A percentile compares a stretch with the other conserved stretches of the same genome.
Conservation (phyloP, 2,888 invertebrate genomes). For the Beris chalybata region DNA sequence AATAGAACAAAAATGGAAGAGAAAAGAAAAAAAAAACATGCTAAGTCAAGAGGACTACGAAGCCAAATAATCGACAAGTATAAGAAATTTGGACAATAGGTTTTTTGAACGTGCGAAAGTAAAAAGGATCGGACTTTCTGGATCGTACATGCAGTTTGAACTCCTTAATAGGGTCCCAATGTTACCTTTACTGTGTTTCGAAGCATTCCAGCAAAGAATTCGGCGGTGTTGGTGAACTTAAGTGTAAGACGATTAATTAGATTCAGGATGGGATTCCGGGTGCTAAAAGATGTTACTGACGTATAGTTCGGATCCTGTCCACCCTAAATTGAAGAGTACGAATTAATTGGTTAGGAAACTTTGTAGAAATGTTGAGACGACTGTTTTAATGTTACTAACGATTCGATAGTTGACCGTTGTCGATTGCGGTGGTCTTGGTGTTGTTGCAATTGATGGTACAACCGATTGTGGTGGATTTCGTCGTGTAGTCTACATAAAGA, state of each 20-base stretch:
- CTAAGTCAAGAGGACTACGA: not conserved
- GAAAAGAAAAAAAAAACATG: not conserved
- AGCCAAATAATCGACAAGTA: not conserved
- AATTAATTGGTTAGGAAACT: constrained; percentile 17
- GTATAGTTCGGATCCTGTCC: constrained; percentile 15
- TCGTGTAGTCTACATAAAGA: constrained; percentile 8
- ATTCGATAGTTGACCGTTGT: not conserved
- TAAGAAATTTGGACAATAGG: too few relatives aligned
- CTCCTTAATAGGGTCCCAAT: not conserved
- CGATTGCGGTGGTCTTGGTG: constrained; percentile 3
- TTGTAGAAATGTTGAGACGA: constrained; percentile 22
- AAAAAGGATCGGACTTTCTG: too few relatives aligned
- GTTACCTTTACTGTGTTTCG: constrained; percentile 37
- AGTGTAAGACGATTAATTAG: constrained; percentile 42
- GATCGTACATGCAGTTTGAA: not conserved
- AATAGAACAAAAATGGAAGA: constrained; percentile 2
- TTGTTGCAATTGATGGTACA: not conserved
- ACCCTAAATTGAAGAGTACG: constrained; percentile 23
- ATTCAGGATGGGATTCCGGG: constrained; percentile 43
- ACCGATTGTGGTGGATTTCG: not conserved
- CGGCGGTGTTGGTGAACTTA: constrained; percentile 43
- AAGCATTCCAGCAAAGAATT: constrained; percentile 43
- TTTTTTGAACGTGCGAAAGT: too few relatives aligned
- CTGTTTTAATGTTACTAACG: constrained; percentile 27
- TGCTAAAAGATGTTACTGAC: constrained; percentile 32